Base-by-base conservation (phyloP, 2,113 vertebrate species). In the Phoenicopterus ruber region DNA sequence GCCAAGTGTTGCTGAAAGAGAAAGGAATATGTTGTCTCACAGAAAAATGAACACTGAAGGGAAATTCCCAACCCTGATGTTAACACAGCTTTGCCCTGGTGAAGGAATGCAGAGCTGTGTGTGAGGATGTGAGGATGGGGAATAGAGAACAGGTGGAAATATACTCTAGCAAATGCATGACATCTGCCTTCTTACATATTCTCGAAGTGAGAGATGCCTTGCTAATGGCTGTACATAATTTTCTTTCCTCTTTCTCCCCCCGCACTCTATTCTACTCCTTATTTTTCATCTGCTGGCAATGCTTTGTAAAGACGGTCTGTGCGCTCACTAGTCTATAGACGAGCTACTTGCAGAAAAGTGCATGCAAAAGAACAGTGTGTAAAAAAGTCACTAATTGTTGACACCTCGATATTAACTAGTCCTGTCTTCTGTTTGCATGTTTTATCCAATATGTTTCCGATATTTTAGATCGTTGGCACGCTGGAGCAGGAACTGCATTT, bases 131-230 rank as follows among this genome's bases (percentile, higher is more conserved):
- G 47, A 72, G 52, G 42, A 59, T 28, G 40, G n/a, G 78, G 57
- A 94, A 77, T 36, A 61, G 50, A 61, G 84, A 87, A 61, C 73
- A 82, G 65, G 66, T 89, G 77, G 67, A 81, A 94, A 91, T 69
- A 62, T 1, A 63, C 61, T 91, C 72, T 25, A 57, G 34, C 21
- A 88, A 69, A 88, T 61, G 36, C 22, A 18, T 79, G 84, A 85
- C 65, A 80, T 71, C 52, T 90, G 44, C 40, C 31, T 70, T 65
- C 40, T 59, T 87, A 49, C 4, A 15, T 52, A 54, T 46, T 80
- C 58, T 83, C 5, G 44, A 34, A 82, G 47, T 67, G 78, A 88
- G n/a, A 92, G 6, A 13, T 76, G 28, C 18, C 62, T 88, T 82
- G 34, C 36, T 82, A 69, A 82, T 72, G 34, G 29, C 47, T 67